Percentiles rank a stretch among this genome's conserved stretches.
These are phyloP conservation scores for Prinia subflava DNA, from an alignment of 2,113 vertebrate species.

Conservation along the genomic window DNA sequence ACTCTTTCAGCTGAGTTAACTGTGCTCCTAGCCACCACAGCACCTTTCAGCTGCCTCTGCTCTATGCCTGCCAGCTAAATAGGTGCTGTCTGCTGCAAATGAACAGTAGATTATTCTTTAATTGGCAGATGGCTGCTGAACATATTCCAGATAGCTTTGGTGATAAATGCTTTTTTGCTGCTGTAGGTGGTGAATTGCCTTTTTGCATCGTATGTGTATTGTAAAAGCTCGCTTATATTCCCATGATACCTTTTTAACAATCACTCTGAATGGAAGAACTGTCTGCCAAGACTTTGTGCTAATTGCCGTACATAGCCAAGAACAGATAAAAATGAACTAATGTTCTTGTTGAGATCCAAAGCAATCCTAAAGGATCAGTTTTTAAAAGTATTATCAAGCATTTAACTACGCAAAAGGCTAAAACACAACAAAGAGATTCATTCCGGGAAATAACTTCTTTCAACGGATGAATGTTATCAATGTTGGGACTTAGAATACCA, in stretches of 20 bases:
- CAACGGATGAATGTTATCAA: neutral
- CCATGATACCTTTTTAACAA: slow-evolving; percentile 6
- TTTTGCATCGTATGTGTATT: slow-evolving; percentile 14
- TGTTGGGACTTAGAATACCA: neutral
- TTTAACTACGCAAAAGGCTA: slow-evolving; percentile 7
- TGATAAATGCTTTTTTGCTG: slow-evolving; percentile 10
- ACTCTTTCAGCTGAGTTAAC: neutral
- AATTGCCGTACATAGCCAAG: slow-evolving; percentile 14
- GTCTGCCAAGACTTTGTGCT: slow-evolving; percentile 20
- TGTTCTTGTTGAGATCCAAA: slow-evolving; percentile 7
- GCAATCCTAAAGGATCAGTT: slow-evolving; percentile 25
- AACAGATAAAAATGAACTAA: slow-evolving; percentile 18
- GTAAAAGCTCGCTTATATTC: slow-evolving; percentile 4
- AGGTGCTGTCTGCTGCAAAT: neutral
- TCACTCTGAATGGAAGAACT: neutral
- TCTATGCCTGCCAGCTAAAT: neutral
- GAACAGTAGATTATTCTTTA: neutral
- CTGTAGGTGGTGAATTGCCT: neutral
- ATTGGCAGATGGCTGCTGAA: neutral
- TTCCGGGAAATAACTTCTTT: neutral
- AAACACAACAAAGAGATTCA: neutral
- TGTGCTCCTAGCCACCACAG: neutral
- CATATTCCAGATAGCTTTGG: neutral
- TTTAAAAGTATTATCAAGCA: slow-evolving; percentile 28
- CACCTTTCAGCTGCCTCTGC: neutral